Base-by-base conservation (phyloP, 2,888 invertebrate genomes). In the Heliconius sara region DNA sequence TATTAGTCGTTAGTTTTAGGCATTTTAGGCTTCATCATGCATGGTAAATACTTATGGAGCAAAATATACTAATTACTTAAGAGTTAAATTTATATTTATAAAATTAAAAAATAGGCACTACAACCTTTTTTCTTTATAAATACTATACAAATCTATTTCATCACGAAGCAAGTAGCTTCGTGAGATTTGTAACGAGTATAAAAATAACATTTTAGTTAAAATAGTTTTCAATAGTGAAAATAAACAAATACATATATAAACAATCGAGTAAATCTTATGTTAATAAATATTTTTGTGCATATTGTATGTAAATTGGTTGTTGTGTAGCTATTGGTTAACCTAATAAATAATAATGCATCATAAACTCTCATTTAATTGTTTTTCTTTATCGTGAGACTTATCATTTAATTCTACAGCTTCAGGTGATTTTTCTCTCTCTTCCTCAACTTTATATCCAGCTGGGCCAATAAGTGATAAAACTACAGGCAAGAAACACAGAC, bases 391-490 rank as follows among this genome's bases (percentile, higher is more conserved):
- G 34, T 82, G 76, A 80, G 84, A 83, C 84, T 92, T 93, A 7
- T 90, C 88, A 84, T 94, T 93, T 27, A 95, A 87, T 84, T 93
- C 92, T 2, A 91, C 89, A 68, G 87, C 85, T 86, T 94, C 95
- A 52, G 87, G 84, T n/a, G 85, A 83, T 57, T 84, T 81, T 76
- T 87, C 90, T 77, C 84, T 84, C 71, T 86, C 85, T 47, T 88
- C 84, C 43, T 85, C 85, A 68, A 84, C 81, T 82, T 87, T 90
- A 84, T 95, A 96, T 3, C 96, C 95, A 82, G 89, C 90, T 9
- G 98, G 97, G 2, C 98, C 98, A 75, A 98, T 92, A 80, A 97
- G 92, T 85, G 97, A 97, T 67, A 98, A 92, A 72, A 97, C 92
- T 25, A 97, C 97, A 9, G 98, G 98, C 83, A 98, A 91, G 82